phyloP scores from a whole-genome alignment of 2,888 invertebrate genomes.

The Aradus depressus region DNA sequence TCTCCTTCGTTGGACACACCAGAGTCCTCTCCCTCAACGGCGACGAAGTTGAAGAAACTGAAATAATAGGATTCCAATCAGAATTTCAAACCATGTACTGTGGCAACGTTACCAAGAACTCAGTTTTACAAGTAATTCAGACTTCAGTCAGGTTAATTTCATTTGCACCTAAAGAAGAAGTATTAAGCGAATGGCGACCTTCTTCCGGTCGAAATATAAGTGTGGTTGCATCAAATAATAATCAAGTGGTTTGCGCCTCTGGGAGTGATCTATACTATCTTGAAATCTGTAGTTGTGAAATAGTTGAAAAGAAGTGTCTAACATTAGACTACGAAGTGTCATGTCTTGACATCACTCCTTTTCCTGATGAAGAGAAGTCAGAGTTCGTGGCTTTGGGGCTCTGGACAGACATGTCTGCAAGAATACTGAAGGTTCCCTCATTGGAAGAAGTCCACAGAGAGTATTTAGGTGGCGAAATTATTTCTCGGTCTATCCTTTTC shows the following conservation, averaged over 20 bases:
- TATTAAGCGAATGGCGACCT: constrained; percentile 55
- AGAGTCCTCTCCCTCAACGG: constrained; percentile 79
- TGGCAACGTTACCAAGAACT: constrained; percentile 74
- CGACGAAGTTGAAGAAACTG: constrained; percentile 96
- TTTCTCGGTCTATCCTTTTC: constrained; percentile 90
- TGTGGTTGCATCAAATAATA: constrained; percentile 71
- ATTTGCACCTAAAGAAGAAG: constrained; percentile 42
- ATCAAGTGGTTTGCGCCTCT: constrained; percentile 71
- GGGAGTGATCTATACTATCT: constrained; percentile 79
- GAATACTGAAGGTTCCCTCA: constrained; percentile 70
- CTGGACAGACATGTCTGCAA: constrained; percentile 94
- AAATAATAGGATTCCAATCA: constrained; percentile 79
- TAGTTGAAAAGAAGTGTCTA: constrained; percentile 52
- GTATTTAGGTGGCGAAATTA: constrained; percentile 86
- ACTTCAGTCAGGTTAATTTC: constrained; percentile 60
- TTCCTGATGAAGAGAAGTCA: constrained; percentile 44
- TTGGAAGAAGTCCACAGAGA: constrained; percentile 75
- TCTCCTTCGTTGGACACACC: constrained; percentile 95
- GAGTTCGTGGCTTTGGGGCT: constrained; percentile 81
- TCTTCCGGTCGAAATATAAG: constrained; percentile 60
- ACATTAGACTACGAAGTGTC: constrained; percentile 89
- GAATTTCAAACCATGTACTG: constrained; percentile 91
- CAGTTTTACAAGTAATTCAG: constrained; percentile 69
- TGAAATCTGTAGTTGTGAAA: constrained; percentile 53
- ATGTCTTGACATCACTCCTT: constrained; percentile 84